Percentiles rank a stretch among this genome's conserved stretches.
Evolutionary conservation across 2,797 vertebrate species (phyloP).

Genomic region (Rachycentron canadum): DNA sequence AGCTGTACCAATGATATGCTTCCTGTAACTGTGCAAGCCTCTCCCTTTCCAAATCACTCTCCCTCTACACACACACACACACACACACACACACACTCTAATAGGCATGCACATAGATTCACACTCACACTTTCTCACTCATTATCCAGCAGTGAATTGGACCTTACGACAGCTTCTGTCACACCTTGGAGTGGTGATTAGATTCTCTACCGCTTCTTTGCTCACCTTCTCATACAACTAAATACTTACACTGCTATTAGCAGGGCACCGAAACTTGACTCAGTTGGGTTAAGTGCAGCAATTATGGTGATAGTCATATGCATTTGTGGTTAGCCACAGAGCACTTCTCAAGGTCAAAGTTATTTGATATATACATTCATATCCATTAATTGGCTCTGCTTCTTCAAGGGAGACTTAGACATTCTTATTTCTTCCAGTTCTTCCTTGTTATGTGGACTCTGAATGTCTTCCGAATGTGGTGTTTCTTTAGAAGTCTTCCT

Average conservation of each 20-base stretch:
- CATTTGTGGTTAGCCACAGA: not conserved
- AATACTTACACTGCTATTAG: conserved; percentile 30
- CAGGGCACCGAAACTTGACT: conserved; percentile 19
- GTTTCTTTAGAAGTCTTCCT: not conserved
- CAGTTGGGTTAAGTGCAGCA: conserved; percentile 28
- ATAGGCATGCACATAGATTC: conserved; percentile 4
- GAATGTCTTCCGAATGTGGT: not conserved
- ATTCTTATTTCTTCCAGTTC: not conserved
- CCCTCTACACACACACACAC: not conserved
- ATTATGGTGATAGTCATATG: conserved; percentile 12
- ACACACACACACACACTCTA: conserved; percentile 15
- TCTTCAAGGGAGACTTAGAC: not conserved
- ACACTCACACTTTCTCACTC: conserved; percentile 38
- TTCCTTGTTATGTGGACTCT: not conserved
- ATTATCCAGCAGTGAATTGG: conserved; percentile 60
- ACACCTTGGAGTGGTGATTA: conserved; percentile 49
- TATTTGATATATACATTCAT: not conserved
- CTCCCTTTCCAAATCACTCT: conserved; percentile 1
- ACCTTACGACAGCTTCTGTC: conserved; percentile 54
- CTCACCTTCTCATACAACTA: conserved; percentile 24
- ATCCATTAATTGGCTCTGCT: not conserved
- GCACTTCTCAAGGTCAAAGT: conserved; percentile 19
- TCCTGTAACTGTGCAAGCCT: conserved; percentile 59
- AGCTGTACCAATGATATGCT: conserved; percentile 76
- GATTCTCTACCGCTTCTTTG: conserved; percentile 31